Conservation (phyloP, 2,113 vertebrate genomes). For the Paratilapia polleni region DNA sequence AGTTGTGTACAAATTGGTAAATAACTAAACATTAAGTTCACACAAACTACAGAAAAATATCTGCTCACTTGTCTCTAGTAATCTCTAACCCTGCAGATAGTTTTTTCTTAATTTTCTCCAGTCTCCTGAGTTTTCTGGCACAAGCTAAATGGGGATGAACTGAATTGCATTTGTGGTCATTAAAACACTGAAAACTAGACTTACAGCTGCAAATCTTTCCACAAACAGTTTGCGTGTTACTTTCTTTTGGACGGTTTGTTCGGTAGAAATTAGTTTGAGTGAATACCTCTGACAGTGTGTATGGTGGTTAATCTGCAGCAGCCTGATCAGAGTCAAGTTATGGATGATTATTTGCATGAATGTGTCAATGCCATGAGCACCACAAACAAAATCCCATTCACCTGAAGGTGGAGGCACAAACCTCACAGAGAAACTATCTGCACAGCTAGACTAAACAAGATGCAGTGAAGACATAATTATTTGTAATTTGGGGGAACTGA, state of each 20-base stretch:
- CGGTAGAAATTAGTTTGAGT: not conserved
- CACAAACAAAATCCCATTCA: not conserved
- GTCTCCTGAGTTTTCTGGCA: not conserved
- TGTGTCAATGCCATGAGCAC: not conserved
- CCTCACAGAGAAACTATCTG: not conserved
- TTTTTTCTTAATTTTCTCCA: not conserved
- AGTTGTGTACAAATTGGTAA: slow-evolving; percentile 47
- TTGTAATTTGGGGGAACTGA: slow-evolving; percentile 18
- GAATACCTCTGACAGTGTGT: too few species aligned
- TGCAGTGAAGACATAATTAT: not conserved
- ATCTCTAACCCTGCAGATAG: not conserved
- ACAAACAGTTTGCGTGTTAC: not conserved
- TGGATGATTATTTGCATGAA: not conserved
- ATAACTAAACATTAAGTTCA: slow-evolving; percentile 25
- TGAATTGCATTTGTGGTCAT: not conserved
- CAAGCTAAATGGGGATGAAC: not conserved
- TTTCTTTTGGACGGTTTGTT: not conserved
- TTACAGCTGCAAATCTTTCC: not conserved
- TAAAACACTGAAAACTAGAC: not conserved
- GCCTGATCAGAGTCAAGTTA: not conserved
- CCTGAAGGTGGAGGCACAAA: not conserved
- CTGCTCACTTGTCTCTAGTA: not conserved
- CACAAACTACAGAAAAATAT: not conserved
- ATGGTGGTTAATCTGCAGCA: not conserved
- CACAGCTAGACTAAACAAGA: not conserved